Percentiles rank a stretch among this genome's conserved stretches.
Evolutionary conservation across 1,140 invertebrate species (phyloP).

Genomic region (Adoxophyes honmai): DNA sequence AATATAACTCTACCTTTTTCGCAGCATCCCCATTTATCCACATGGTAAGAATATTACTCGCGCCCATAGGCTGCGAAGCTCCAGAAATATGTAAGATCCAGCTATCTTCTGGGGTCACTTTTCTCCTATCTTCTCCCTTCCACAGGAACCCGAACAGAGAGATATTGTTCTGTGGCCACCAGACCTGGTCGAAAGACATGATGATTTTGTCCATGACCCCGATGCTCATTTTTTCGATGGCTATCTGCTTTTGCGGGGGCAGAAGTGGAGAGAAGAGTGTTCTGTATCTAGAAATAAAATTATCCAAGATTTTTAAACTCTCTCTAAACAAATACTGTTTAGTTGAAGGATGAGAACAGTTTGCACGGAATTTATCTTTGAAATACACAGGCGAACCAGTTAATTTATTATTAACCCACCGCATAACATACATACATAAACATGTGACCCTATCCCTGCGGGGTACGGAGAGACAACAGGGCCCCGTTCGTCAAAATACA

Average conservation of each 20-base stretch:
- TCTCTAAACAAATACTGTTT: background rate
- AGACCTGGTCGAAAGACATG: conserved; percentile 30
- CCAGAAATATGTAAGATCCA: conserved; percentile 30
- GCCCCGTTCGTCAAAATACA: no score
- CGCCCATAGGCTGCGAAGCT: conserved; percentile 24
- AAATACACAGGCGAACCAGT: no score
- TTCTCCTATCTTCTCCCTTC: conserved; percentile 30
- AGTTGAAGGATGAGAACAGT: background rate
- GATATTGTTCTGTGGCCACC: conserved; percentile 25
- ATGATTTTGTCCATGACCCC: conserved; percentile 50
- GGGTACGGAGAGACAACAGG: no score
- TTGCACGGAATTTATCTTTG: background rate
- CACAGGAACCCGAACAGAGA: conserved; percentile 30
- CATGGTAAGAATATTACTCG: conserved; percentile 28
- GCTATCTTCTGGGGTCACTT: conserved; percentile 20
- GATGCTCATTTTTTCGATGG: conserved; percentile 45
- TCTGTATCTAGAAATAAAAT: conserved; percentile 24
- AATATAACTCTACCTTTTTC: conserved; percentile 32
- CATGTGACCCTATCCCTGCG: background rate
- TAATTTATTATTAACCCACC: background rate
- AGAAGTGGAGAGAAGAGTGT: conserved; percentile 37
- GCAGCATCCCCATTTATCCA: conserved; percentile 45
- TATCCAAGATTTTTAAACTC: background rate
- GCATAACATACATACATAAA: background rate
- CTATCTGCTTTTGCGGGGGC: conserved; percentile 34